Base-by-base conservation (phyloP, 2,888 invertebrate genomes). In the Helobdella robusta region DNA sequence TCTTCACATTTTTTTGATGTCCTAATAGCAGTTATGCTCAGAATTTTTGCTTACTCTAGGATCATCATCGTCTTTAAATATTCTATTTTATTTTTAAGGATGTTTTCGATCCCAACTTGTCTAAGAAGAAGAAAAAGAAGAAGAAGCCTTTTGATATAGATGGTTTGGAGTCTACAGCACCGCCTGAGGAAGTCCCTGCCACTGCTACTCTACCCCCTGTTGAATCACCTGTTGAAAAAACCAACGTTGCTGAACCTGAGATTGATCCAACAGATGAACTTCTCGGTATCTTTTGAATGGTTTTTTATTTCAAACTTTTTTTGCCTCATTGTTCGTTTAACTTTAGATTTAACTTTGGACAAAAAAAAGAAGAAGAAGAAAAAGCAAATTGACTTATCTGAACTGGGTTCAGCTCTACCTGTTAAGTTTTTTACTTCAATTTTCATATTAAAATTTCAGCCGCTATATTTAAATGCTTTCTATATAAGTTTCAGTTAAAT, bases 101-200 rank as follows among this genome's bases (percentile, higher is more conserved):
- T 89, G 85, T 88, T 75, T 91, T 91, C 80, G 92, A 93, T 82
- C 89, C 90, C 32, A 85, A 86, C 71, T 79, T 91, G 72, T 85
- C 84, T 73, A 92, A 92, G 83, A 93, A 92, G 81, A 92, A 92
- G 82, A 93, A 92, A 83, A 93, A 91, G 83, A 90, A 89, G 87
- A 92, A 91, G 88, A 90, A 88, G 75, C 86, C 88, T 35, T 92
- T 93, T 77, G 92, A 92, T 79, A 84, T 91, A 73, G 91, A 92
- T 79, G 87, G 87, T 52, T 81, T 89, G 69, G 87, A 72, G 25
- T 75, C 74, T 56, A 32, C 20, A 30, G 28, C 25, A 56, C 28
- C 32, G 8, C n/a, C 32, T 8, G 56, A 56, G 18, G 56, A 56
- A n/a, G 56, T 48, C 20, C 61, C 68, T 3, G 71, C 69, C 44